Evolutionary conservation across 1,140 invertebrate genomes (phyloP).

Genomic region (Drosophila takahashii): DNA sequence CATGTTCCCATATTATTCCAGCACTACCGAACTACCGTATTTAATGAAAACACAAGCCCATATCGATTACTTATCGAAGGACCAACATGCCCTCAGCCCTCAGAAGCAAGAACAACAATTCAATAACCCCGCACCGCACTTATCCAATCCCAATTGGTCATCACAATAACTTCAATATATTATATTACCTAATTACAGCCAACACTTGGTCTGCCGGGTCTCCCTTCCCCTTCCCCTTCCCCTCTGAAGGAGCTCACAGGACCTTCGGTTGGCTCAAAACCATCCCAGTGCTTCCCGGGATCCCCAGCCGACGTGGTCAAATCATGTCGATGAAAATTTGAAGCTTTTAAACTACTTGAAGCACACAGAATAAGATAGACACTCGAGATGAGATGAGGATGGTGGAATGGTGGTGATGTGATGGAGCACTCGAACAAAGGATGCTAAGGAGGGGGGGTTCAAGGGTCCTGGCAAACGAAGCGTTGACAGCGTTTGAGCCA

Average conservation of each 20-base stretch:
- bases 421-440: slow-evolving; percentile 18
- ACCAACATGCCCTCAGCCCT: slow-evolving; percentile 4
- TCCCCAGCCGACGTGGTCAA: slow-evolving; percentile 5
- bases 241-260: neutral
- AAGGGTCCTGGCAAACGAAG: neutral
- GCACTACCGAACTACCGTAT: too few species aligned
- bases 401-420: slow-evolving; percentile 8
- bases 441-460: neutral
- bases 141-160: neutral
- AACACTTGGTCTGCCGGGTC: slow-evolving; percentile 5
- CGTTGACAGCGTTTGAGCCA: slow-evolving; percentile 42
- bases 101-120: slow-evolving; percentile 1
- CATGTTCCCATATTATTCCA: too few species aligned
- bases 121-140: slow-evolving; percentile 2
- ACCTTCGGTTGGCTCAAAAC: neutral
- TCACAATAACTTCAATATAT: slow-evolving; percentile 15
- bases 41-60: neutral
- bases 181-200: slow-evolving; percentile 45
- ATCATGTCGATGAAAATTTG: slow-evolving; percentile 26
- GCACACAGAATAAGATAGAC: slow-evolving; percentile 28
- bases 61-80: slow-evolving; percentile 7
- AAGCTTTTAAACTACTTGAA: slow-evolving; percentile 58
- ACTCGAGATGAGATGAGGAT: slow-evolving; percentile 1
- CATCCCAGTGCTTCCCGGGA: neutral
- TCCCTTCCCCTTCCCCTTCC: neutral